Base-by-base conservation (phyloP, 53 echinoderm and acorn worm species). In the Echinometra lucunter region DNA sequence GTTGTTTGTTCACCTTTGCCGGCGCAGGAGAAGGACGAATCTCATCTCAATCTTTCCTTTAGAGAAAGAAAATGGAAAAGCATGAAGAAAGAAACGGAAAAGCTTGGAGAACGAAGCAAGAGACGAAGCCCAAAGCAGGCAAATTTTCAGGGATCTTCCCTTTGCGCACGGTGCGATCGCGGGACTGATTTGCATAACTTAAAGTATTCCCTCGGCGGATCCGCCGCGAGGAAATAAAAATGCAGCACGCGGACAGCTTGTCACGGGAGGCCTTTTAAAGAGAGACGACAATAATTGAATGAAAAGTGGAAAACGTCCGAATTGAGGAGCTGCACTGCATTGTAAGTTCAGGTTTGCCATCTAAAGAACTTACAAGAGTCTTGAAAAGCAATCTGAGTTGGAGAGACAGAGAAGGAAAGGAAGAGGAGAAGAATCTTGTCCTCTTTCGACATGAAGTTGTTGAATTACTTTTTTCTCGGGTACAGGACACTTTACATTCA, bases 151-250 rank as follows among this genome's bases (percentile, higher is more conserved):
- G 10, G 47, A 10, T 91, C 70, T 40, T 30, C 23, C 44, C 30
- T 2, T 15, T 42, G 70, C 30, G 91, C 66, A 21, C 63, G 63
- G 1, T 38, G 55, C 57, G 44, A 91, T 21, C 45, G 42, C 66
- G 66, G 45, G 91, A n/a, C 90, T 91, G 40, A 91, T 91, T 91
- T 91, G 70, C 91, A 91, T 91, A 91, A 91, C 91, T 67, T 44
- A 28, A 91, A 38, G 9, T 66, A 67, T 67, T 91, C 66, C 67
- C 91, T 5, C 5, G 44, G 28, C 45, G 69, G 40, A 45, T 66
- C 70, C 47, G 67, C 66, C 91, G 69, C 47, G 67, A 58, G 70
- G 57, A 30, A 89, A 89, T 89, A 21, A 57, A 49, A 89, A 89
- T 89, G 57, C 89, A 89, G 60, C 89, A 60, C 89, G 40, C 89